These are phyloP conservation scores for Syngnathus scovelli DNA, from an alignment of 2,113 vertebrate genomes.

Conservation along the genomic window DNA sequence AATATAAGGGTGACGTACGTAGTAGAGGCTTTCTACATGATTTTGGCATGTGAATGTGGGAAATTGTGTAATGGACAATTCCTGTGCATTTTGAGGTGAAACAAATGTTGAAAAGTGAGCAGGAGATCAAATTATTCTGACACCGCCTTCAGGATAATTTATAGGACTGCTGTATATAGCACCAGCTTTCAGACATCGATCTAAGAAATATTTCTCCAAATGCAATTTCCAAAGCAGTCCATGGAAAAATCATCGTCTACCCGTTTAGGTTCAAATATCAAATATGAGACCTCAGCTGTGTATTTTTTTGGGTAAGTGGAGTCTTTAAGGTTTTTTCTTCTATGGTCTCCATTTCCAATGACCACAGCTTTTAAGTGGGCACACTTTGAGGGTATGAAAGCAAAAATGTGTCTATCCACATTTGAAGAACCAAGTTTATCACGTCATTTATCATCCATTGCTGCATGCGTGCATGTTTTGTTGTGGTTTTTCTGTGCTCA, in stretches of 20 bases:
- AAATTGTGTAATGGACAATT: too few relatives aligned
- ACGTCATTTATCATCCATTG: slow-evolving; percentile 1
- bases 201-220: neutral
- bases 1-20: neutral
- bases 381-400: neutral
- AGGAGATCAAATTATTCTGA: too few relatives aligned
- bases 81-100: too few relatives aligned
- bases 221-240: neutral
- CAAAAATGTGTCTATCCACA: neutral
- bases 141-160: neutral
- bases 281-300: neutral
- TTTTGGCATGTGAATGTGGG: too few relatives aligned
- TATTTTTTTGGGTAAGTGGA: neutral
- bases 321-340: neutral
- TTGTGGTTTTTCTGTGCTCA: slow-evolving; percentile 22
- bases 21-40: neutral
- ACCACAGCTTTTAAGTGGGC: neutral
- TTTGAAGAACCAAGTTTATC: neutral
- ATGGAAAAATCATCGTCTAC: neutral
- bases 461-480: slow-evolving; percentile 17
- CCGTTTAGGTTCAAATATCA: neutral
- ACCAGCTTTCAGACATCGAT: too few relatives aligned
- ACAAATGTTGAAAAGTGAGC: too few relatives aligned
- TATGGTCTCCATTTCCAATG: too few relatives aligned
- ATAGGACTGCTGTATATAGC: neutral